Conservation (phyloP, 2,797 vertebrate species). For the Mionectes olivaceus region DNA sequence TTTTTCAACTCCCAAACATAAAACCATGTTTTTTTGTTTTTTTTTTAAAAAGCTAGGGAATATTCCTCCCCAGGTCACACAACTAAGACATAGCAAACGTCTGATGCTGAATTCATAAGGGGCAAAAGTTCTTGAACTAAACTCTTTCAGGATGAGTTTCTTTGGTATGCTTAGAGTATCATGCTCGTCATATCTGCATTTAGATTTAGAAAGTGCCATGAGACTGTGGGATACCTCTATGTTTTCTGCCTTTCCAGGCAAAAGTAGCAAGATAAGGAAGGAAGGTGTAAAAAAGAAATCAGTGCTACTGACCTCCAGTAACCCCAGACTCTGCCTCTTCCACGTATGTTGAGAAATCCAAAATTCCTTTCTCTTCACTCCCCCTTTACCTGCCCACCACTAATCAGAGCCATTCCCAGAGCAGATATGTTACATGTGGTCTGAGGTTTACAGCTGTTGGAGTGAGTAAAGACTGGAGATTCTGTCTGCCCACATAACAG, state of each 20-base stretch:
- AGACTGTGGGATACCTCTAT: neutral
- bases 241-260: neutral
- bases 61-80: neutral
- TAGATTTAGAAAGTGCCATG: neutral
- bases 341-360: neutral
- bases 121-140: neutral
- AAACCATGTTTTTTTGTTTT: neutral
- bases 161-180: neutral
- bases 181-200: neutral
- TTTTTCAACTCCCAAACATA: neutral
- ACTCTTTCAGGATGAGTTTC: neutral
- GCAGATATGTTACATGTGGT: neutral
- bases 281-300: neutral
- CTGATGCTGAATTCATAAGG: neutral
- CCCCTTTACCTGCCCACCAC: constrained; percentile 8
- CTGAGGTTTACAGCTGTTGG: constrained; percentile 10
- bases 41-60: neutral
- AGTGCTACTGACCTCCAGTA: neutral
- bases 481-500: neutral
- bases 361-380: neutral
- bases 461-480: neutral
- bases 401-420: neutral
- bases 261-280: neutral
- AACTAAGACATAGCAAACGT: neutral
- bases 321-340: neutral